Percentiles rank a stretch among this genome's conserved stretches.
Conservation (phyloP, 2,797 vertebrate species). For the Numenius phaeopus region DNA sequence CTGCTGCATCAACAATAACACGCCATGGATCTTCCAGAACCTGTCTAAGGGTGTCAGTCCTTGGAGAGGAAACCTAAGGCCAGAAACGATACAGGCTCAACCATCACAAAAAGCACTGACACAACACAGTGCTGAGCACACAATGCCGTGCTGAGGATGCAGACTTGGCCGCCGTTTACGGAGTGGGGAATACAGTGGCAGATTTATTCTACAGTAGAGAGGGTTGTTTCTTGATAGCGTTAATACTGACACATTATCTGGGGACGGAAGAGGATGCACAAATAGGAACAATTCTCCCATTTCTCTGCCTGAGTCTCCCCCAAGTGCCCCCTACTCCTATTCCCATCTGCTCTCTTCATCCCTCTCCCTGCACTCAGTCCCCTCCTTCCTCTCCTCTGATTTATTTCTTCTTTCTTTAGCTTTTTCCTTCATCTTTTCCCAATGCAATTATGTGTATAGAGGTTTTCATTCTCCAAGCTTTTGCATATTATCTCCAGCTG, state of each 20-base stretch:
- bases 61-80: background rate
- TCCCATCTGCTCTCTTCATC: background rate
- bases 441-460: background rate
- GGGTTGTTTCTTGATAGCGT: slow-evolving; percentile 45
- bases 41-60: background rate
- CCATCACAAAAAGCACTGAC: slow-evolving; percentile 40
- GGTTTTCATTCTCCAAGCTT: background rate
- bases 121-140: background rate
- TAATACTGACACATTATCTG: slow-evolving; percentile 60
- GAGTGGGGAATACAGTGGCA: slow-evolving; percentile 61
- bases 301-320: slow-evolving; percentile 46
- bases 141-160: slow-evolving; percentile 23
- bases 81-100: slow-evolving; percentile 12
- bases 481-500: background rate
- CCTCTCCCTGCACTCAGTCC: background rate
- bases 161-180: slow-evolving; percentile 42
- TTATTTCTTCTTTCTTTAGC: background rate
- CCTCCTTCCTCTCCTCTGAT: background rate
- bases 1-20: background rate
- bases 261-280: slow-evolving; percentile 52
- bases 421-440: background rate
- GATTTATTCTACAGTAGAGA: slow-evolving; percentile 64
- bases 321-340: slow-evolving; percentile 22
- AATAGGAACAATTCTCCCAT: slow-evolving; percentile 52
- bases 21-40: background rate